Percentiles rank a stretch among this genome's conserved stretches.
Evolutionary conservation across 2,888 invertebrate genomes (phyloP).

Genomic region (Gymnocheta viridis): DNA sequence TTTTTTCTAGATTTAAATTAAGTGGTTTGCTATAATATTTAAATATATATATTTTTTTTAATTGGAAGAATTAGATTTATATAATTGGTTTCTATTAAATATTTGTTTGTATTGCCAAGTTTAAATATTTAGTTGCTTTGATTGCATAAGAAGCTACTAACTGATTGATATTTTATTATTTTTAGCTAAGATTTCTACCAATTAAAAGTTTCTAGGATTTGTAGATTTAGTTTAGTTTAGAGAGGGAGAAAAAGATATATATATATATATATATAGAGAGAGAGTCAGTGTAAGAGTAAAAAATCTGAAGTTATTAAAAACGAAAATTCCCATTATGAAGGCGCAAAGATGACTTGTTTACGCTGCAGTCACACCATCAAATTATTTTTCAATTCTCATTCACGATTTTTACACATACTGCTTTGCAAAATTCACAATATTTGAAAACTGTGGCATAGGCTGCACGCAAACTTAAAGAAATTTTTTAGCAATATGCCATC

Average conservation of each 20-base stretch:
- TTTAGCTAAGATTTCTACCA: constrained; percentile 59
- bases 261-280: neutral
- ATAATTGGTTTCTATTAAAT: constrained; percentile 14
- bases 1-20: constrained; percentile 6
- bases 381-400: no score
- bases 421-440: no score
- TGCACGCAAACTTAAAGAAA: no score
- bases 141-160: constrained; percentile 42
- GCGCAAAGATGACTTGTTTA: no score
- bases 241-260: neutral
- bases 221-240: neutral
- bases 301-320: no score
- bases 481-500: no score
- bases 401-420: no score
- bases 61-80: constrained; percentile 55
- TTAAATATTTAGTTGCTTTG: constrained; percentile 9
- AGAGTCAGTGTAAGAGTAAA: neutral
- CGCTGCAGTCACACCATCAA: no score
- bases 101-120: neutral
- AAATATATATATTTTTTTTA: constrained; percentile 20
- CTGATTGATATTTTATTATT: constrained; percentile 26
- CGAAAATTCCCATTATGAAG: no score
- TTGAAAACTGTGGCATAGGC: no score
- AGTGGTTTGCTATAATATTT: constrained; percentile 5
- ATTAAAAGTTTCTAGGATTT: constrained; percentile 34